Evolutionary conservation across 2,888 invertebrate genomes (phyloP), one percentile per base, ranked within the genome.

Genomic region (Spisula subtruncata): DNA sequence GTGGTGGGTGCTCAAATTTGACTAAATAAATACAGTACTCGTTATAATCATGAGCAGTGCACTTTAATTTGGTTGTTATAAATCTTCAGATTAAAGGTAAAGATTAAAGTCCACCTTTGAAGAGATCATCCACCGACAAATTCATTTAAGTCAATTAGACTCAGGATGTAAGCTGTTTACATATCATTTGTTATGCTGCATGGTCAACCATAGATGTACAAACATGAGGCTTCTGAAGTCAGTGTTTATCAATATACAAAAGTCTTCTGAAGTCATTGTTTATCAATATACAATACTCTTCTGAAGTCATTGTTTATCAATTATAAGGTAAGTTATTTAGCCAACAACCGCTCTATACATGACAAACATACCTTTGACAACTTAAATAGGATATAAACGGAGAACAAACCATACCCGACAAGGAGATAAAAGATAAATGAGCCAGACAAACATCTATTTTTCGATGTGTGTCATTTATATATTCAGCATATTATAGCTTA

Each of bases 111-210:
- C 60, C n/a, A 66, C 25, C 25, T 25, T n/a, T n/a, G n/a, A 66
- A 10, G 25, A 25, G 60, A 66, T 66, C 4, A 60, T 25, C 60
- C 10, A 2, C 25, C 25, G 2, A 66, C 60, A 66, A 25, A n/a
- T 25, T 66, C n/a, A 66, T 66, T 66, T 66, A 66, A 66, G 25
- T 66, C 60, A 66, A 66, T 66, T 66, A 66, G 10, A 0, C 5
- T 25, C 60, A 66, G n/a, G 60, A 66, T 25, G 25, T 66, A n/a
- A 66, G 10, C 25, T 66, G 25, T 66, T n/a, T 66, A 66, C 60
- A n/a, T 66, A 66, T 25, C 25, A 66, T 25, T 66, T 66, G 60
- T 66, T 66, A 66, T 66, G 60, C n/a, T 66, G 60, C 60, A 25
- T 10, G n/a, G 25, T 66, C 10, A 10, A n/a, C 20, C 25, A 60